Conservation (phyloP, 1,140 invertebrate species). For the Cherax quadricarinatus region DNA sequence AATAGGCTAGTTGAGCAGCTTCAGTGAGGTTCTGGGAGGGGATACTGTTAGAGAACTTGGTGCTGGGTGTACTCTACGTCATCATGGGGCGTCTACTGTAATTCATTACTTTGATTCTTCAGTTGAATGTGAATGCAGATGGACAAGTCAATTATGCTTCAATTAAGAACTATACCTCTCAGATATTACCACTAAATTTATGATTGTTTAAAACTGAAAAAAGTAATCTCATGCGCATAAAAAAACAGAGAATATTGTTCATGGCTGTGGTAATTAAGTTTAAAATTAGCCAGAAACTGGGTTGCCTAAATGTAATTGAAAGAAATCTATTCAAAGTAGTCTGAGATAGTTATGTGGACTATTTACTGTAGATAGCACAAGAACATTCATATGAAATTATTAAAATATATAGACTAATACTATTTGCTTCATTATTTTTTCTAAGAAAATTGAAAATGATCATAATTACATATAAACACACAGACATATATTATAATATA, state of each 20-base stretch:
- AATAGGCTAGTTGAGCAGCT: too few species aligned
- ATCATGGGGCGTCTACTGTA: too few species aligned
- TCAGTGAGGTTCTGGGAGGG: too few species aligned
- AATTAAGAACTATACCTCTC: background rate
- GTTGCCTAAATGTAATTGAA: background rate
- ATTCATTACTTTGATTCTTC: too few species aligned
- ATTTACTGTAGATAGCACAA: background rate
- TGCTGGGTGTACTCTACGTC: too few species aligned
- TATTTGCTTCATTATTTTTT: background rate
- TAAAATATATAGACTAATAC: background rate
- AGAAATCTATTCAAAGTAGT: background rate
- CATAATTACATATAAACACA: background rate
- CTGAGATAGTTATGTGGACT: background rate
- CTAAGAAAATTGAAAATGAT: background rate
- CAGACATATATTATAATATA: too few species aligned
- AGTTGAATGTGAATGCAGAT: background rate
- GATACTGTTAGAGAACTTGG: too few species aligned
- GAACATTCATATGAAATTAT: background rate
- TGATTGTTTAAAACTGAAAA: too few species aligned
- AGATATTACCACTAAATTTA: too few species aligned
- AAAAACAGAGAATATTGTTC: background rate
- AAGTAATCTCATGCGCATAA: background rate
- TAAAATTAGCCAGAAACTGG: background rate
- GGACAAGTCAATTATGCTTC: background rate
- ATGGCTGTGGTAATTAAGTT: background rate